These are phyloP conservation scores for Bovichtus diacanthus DNA, from an alignment of 2,797 vertebrate species.

Conservation along the genomic window DNA sequence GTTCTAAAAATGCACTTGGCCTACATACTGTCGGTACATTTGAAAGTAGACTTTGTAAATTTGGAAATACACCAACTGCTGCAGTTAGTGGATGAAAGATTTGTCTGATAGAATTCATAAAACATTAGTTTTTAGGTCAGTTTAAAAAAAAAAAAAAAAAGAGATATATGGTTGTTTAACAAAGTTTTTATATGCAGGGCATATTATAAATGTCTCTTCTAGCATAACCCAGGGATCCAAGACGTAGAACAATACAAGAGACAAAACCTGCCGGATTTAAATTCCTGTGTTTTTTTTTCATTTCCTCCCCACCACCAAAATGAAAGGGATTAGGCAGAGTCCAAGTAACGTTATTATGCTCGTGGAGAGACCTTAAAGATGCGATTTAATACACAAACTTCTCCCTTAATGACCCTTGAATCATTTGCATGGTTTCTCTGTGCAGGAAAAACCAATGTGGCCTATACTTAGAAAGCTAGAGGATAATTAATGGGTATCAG, in stretches of 20 bases:
- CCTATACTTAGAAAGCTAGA: constrained; percentile 50
- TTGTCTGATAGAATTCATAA: not conserved
- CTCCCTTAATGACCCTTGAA: constrained; percentile 25
- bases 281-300: constrained; percentile 36
- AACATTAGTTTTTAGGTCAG: not conserved
- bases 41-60: constrained; percentile 18
- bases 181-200: too few relatives aligned
- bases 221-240: constrained; percentile 32
- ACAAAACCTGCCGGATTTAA: constrained; percentile 45
- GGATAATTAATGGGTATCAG: constrained; percentile 50
- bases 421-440: constrained; percentile 32
- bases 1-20: constrained; percentile 27
- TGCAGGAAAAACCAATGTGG: constrained; percentile 30
- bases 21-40: constrained; percentile 8
- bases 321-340: constrained; percentile 56
- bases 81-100: not conserved
- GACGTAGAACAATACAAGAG: constrained; percentile 39
- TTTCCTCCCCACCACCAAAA: constrained; percentile 36
- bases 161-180: not conserved
- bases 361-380: constrained; percentile 41
- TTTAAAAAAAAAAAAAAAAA: too few relatives aligned
- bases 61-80: constrained; percentile 9
- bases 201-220: constrained; percentile 53
- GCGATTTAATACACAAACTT: constrained; percentile 5
- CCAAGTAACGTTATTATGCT: constrained; percentile 34